These are phyloP conservation scores for Chrysocyon brachyurus DNA, from an alignment of 2,797 vertebrate species.

Conservation along the genomic window DNA sequence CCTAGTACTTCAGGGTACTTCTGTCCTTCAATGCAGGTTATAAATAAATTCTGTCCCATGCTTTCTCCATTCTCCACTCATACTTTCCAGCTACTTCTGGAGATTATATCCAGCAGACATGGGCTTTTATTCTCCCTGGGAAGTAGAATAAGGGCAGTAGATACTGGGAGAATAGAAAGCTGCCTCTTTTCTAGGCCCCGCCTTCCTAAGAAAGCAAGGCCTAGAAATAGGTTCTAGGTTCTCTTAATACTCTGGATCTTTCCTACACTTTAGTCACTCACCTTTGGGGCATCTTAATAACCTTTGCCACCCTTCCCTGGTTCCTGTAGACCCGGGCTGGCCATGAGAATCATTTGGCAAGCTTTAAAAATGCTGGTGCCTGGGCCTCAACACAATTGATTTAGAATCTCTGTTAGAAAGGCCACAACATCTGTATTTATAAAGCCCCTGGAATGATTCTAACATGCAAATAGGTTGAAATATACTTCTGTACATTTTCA, in stretches of 20 bases:
- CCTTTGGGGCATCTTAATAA: neutral
- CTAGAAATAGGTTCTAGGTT: neutral
- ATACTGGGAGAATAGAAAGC: neutral
- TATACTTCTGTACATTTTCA: neutral
- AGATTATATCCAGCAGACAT: neutral
- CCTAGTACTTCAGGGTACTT: neutral
- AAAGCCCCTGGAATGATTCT: neutral
- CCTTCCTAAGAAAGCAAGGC: neutral
- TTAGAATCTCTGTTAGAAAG: neutral
- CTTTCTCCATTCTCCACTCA: neutral
- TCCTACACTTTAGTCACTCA: neutral
- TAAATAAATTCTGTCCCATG: neutral
- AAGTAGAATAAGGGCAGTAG: neutral
- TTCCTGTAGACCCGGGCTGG: neutral
- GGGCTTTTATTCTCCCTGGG: neutral
- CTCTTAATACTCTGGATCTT: neutral
- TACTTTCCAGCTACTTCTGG: neutral
- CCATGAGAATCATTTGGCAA: neutral
- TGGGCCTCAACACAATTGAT: neutral
- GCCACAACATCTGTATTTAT: neutral
- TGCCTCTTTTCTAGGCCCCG: neutral
- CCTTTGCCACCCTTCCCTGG: neutral
- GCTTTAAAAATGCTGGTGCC: neutral
- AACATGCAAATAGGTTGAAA: neutral
- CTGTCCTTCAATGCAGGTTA: neutral